Percentiles rank a stretch among this genome's conserved stretches.
Evolutionary conservation across 2,888 invertebrate genomes (phyloP).

Genomic region (Embidobia sp.): DNA sequence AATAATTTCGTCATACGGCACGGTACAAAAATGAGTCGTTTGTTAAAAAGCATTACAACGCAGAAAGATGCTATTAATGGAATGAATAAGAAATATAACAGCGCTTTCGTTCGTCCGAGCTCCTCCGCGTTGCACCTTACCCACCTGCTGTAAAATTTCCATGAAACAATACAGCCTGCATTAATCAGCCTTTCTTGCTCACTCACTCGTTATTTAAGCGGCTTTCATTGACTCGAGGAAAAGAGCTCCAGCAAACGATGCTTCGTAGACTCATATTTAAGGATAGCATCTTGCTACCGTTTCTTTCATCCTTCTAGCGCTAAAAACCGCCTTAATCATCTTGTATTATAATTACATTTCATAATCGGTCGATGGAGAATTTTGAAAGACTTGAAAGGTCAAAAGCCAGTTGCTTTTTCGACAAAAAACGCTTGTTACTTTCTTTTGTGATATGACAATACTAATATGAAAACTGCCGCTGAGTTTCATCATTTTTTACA

Average conservation of each 20-base stretch:
- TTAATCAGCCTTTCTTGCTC: slow-evolving; percentile 75
- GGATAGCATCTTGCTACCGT: slow-evolving; percentile 34
- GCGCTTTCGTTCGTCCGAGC: slow-evolving; percentile 50
- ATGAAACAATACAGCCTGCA: slow-evolving; percentile 74
- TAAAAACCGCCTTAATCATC: slow-evolving; percentile 17
- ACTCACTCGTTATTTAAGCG: slow-evolving; percentile 68
- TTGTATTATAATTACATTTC: slow-evolving; percentile 41
- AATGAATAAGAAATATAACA: slow-evolving; percentile 40
- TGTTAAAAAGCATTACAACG: slow-evolving; percentile 73
- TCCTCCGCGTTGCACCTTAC: slow-evolving; percentile 59
- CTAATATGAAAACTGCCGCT: too few relatives aligned
- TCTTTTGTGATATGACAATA: too few relatives aligned
- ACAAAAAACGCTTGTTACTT: too few relatives aligned
- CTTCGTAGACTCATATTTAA: slow-evolving; percentile 44
- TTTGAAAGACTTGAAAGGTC: too few relatives aligned
- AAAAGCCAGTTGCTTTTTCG: slow-evolving; percentile 5
- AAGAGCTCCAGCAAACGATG: slow-evolving; percentile 37
- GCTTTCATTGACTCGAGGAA: slow-evolving; percentile 63
- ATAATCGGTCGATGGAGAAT: too few relatives aligned
- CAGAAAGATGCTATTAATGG: slow-evolving; percentile 62
- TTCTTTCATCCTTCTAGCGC: slow-evolving; percentile 30
- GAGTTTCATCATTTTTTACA: too few relatives aligned
- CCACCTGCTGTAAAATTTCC: slow-evolving; percentile 70
- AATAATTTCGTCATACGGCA: slow-evolving; percentile 17
- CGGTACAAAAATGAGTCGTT: slow-evolving; percentile 51